phyloP scores from a whole-genome alignment of 92 coral and sea anemone genomes.

The Epizoanthus ramosus region DNA sequence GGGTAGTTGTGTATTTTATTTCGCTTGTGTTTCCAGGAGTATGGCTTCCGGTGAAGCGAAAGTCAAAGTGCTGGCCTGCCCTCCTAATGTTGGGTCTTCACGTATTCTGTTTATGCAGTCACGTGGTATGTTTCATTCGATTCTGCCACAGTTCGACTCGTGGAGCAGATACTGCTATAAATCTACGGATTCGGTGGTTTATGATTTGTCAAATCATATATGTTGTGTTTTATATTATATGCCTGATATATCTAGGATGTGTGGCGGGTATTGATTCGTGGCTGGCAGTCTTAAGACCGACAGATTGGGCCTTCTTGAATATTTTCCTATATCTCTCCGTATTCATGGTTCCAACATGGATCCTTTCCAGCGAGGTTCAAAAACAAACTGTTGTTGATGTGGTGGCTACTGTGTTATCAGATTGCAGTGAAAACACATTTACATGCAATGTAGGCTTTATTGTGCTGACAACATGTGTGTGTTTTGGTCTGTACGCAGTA shows the following conservation, averaged over 20 bases:
- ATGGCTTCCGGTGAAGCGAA: slow-evolving; percentile 29
- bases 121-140: slow-evolving; percentile 16
- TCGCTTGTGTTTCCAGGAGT: slow-evolving; percentile 35
- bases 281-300: slow-evolving; percentile 7
- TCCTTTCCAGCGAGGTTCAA: slow-evolving; percentile 2
- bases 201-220: slow-evolving; percentile 27
- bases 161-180: slow-evolving; percentile 23
- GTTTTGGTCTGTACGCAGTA: slow-evolving; percentile 20
- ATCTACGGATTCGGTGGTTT: slow-evolving; percentile 21
- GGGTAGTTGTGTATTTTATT: slow-evolving; percentile 18
- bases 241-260: slow-evolving; percentile 13
- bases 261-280: slow-evolving; percentile 1
- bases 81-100: slow-evolving; percentile 6
- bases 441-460: slow-evolving; percentile 4
- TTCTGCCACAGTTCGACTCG: slow-evolving; percentile 22
- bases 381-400: slow-evolving; percentile 6
- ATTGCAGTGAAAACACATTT: slow-evolving; percentile 9
- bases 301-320: slow-evolving; percentile 23
- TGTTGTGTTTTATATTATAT: slow-evolving; percentile 1
- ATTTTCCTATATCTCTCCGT: background rate
- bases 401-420: slow-evolving; percentile 12
- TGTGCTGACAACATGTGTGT: background rate
- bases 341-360: background rate
- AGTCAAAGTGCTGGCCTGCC: background rate
- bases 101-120: background rate